Evolutionary conservation across 2,888 invertebrate genomes (phyloP), one percentile per base, ranked within the genome.

Genomic region (Augochlorella aurata): DNA sequence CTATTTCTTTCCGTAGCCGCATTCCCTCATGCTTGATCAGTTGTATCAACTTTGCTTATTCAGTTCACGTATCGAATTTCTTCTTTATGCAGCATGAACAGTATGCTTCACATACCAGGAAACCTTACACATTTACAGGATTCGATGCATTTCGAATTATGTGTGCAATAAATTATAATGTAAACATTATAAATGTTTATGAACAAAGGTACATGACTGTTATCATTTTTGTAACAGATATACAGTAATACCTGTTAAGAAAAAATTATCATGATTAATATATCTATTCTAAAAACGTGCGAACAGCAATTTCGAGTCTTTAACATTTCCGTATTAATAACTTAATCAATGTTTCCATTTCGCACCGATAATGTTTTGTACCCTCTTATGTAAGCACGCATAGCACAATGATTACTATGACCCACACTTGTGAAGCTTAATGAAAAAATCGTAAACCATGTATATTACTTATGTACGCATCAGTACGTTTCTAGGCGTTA

Each of bases 1-100:
- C 85, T 85, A 78, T 67, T 70, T 75, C 78, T 77, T 77, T 69
- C 69, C 79, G 38, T 79, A 75, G 67, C 71, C 80, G n/a, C 79
- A 44, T 86, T 74, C 79, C 67, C 44, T 78, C 66, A 77, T 73
- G 44, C 67, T 83, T 74, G 79, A 24, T 85, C 24, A 68, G 45
- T 47, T 52, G 78, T 77, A 70, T 77, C 44, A 80, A 67, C 50
- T 78, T 63, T 50, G 45, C 45, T 67, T 52, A 18, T 52, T 8
- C 29, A 12, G 44, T 14, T 24, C 49, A 67, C n/a, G 10, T 49
- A 54, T 50, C 44, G 18, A 52, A 18, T 1, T 58, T 12, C 9
- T 63, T 50, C 44, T 79, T 49, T 67, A 24, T 45, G 44, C 24
- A 65, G 67, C 65, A 45, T 49, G 58, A 9, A 9, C 38, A 49